Evolutionary conservation across 2,113 vertebrate genomes (phyloP), one percentile per base, ranked within the genome.

Genomic region (Hipposideros armiger): DNA sequence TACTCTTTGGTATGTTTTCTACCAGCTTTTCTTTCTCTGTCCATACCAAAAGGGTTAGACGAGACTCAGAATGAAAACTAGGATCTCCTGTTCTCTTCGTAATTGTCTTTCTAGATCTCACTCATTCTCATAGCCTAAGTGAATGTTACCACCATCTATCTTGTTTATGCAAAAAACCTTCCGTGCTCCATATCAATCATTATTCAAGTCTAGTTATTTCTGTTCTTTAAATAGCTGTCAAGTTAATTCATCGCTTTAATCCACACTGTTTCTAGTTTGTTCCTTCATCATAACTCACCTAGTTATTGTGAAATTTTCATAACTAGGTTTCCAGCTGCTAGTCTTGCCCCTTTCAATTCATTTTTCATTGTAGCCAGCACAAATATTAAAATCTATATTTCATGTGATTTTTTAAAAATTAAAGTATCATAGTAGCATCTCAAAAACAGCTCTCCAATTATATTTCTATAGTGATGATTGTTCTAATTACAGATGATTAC

Each of bases 41-140:
- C 74, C 14, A 4, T 94, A 85, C 17, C 19, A 42, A 62, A 74
- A 60, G 56, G 24, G 20, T 87, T 76, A 76, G 24, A 74, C 80
- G 66, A 90, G 50, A 76, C 42, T 74, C 81, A 30, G 14, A 17
- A n/a, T 58, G 50, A 73, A 87, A 87, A 54, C 28, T 36, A 56
- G 58, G 30, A 69, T 87, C 28, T 81, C 58, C 20, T 88, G 66
- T 76, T 32, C 22, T 91, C 60, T 90, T 3, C 90, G 2, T 62
- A 26, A 30, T 73, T 19, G 28, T 45, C 52, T 93, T 73, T 58
- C 13, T 70, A 87, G 40, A 52, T 91, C 17, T 76, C 24, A 58
- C 95, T 94, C 4, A 54, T 86, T 85, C 60, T 96, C 15, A 82
- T 6, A 81, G n/a, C 11, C 14, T 85, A 86, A 95, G 30, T 83